Conservation (phyloP, 2,797 vertebrate genomes). For the Tapirus indicus region DNA sequence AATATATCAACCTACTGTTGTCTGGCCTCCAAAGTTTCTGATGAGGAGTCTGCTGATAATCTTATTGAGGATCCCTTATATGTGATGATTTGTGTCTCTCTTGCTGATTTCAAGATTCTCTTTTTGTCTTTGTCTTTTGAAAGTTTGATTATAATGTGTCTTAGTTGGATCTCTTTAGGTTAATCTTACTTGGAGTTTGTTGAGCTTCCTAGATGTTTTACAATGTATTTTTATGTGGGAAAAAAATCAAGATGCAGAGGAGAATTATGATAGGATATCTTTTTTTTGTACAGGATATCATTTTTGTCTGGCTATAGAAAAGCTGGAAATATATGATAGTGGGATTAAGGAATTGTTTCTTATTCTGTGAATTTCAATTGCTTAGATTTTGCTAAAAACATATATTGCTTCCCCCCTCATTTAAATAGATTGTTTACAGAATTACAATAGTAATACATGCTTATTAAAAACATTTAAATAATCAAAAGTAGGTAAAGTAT, state of each 20-base stretch:
- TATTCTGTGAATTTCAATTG: constrained; percentile 29
- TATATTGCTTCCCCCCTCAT: neutral
- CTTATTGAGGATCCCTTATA: neutral
- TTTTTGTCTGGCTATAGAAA: neutral
- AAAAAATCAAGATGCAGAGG: neutral
- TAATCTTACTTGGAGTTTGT: neutral
- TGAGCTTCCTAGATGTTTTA: neutral
- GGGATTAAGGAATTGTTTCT: neutral
- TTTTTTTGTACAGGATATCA: neutral
- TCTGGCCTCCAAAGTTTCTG: neutral
- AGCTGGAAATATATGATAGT: neutral
- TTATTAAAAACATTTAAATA: neutral
- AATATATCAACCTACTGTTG: neutral
- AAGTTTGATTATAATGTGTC: neutral
- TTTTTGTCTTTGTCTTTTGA: neutral
- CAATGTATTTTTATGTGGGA: neutral
- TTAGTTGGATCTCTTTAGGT: neutral
- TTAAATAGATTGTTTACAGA: neutral
- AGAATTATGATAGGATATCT: neutral
- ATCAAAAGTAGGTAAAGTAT: neutral
- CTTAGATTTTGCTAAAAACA: constrained; percentile 18
- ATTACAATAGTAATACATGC: constrained; percentile 4
- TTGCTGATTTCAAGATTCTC: neutral
- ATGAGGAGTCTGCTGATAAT: neutral
- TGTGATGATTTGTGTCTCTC: neutral